These are phyloP conservation scores for Syndactyla subalaris DNA, from an alignment of 2,797 vertebrate genomes.

Conservation along the genomic window DNA sequence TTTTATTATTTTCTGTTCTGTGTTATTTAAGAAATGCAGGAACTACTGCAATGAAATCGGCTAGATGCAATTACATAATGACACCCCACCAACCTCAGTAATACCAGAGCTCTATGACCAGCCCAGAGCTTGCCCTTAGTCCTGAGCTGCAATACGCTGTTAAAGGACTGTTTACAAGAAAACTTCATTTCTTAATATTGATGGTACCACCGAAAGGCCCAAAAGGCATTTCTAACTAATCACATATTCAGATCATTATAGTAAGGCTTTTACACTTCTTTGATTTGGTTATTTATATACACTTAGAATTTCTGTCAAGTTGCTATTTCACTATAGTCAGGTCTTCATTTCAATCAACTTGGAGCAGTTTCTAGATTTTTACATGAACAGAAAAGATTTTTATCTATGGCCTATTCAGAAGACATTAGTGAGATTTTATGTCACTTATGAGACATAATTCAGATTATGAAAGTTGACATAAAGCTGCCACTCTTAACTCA, in stretches of 20 bases:
- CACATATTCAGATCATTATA: not conserved
- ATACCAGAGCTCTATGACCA: not conserved
- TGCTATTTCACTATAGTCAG: not conserved
- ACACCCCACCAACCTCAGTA: not conserved
- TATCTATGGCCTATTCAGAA: not conserved
- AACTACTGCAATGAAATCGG: not conserved
- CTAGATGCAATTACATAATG: not conserved
- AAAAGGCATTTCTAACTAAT: not conserved
- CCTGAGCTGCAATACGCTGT: not conserved
- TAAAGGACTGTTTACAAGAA: not conserved
- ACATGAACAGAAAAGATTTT: not conserved
- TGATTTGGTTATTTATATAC: not conserved
- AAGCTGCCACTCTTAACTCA: not conserved
- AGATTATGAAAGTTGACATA: not conserved
- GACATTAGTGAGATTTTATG: conserved; percentile 21
- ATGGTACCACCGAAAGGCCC: not conserved
- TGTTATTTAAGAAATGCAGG: not conserved
- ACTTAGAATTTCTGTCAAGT: not conserved
- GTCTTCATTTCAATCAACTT: not conserved
- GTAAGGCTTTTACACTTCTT: not conserved
- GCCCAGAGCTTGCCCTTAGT: conserved; percentile 20
- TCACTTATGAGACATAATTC: not conserved
- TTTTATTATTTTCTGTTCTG: not conserved
- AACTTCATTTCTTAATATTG: not conserved
- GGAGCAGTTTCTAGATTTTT: not conserved